Base-by-base conservation (phyloP, 2,113 vertebrate genomes). In the Egretta garzetta region DNA sequence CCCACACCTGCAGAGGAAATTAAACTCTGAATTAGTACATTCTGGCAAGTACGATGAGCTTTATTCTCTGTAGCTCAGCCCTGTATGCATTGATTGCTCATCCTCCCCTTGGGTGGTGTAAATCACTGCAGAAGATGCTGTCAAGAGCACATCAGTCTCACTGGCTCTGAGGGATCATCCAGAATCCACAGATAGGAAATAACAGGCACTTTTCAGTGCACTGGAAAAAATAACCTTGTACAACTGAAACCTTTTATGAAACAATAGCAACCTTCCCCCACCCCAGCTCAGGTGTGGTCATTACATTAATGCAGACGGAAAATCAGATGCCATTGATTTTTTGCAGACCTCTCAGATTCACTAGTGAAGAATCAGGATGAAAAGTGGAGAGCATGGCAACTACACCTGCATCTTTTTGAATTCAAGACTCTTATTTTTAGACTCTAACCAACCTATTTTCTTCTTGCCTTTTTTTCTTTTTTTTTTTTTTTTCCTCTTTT, bases 281-380 rank as follows among this genome's bases (percentile, higher is more conserved):
- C 7, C 37, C 37, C 64, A 81, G 47, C 50, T 93, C 85, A 90
- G 74, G 45, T 82, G 19, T 55, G 49, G 30, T 49, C 33, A 27
- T 80, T 88, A 58, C n/a, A 35, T 73, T 66, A 82, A 39, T 16
- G 30, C 37, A 64, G 86, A 75, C 72, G 81, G 86, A 90, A 87
- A 93, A 74, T 59, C 86, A 56, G 47, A 90, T 32, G 20, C 30
- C 37, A 94, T 39, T 90, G 92, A 90, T 91, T 94, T 92, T 92
- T 96, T 88, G 39, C 55, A 88, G 55, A 26, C 18, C 5, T 14
- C 35, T 84, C 50, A 77, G 56, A 76, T 79, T 90, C 55, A 33
- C 55, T 59, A 33, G 63, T 80, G 30, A 73, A 88, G 79, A 80
- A 63, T 64, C 33, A 37, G 60, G 45, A 63, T 77, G 88, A 71